Evolutionary conservation across 2,888 invertebrate genomes (phyloP), one percentile per base, ranked within the genome.

Genomic region (Pemphredon lugubris): DNA sequence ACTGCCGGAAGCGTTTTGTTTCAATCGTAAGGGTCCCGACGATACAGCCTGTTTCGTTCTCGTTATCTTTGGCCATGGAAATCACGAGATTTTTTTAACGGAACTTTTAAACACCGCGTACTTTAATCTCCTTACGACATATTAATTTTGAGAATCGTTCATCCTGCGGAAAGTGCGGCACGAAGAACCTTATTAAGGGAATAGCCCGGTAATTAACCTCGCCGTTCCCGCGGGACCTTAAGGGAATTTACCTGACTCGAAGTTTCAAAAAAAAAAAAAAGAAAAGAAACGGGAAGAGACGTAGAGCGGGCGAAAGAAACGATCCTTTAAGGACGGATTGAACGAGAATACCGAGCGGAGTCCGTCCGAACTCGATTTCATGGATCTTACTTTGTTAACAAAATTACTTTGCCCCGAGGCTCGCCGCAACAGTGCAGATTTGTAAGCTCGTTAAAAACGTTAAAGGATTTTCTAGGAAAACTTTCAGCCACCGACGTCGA

Each of bases 131-230:
- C 48, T 55, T 37, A 7, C 37, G 18, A 34, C 18, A 21, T 45
- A 51, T 68, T 68, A 64, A 57, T 51, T 58, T 48, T 13, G 3
- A n/a, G 13, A 32, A 16, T 51, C 16, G 53, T 13, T 57, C 65
- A 14, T 58, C 21, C 39, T n/a, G 18, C 42, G 7, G 21, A 18
- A 23, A n/a, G 50, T 7, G 7, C 16, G 26, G 32, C 32, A 11
- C 9, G 45, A 39, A 30, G 32, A 16, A 32, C 11, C 65, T 65
- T 57, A 53, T 58, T 64, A 69, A 45, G 50, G 65, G 26, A 58
- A 69, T 14, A 26, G 50, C 32, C 64, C 13, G 34, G 40, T 16
- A 47, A 69, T 69, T 69, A 65, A 65, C 40, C 58, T 20, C 23
- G 20, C 37, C 54, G 44, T 63, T 65, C 47, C 47, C 44, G 23